Percentiles rank a stretch among this genome's conserved stretches.
These are phyloP conservation scores for Gonioctena quinquepunctata DNA, from an alignment of 1,140 invertebrate genomes.

Conservation along the genomic window DNA sequence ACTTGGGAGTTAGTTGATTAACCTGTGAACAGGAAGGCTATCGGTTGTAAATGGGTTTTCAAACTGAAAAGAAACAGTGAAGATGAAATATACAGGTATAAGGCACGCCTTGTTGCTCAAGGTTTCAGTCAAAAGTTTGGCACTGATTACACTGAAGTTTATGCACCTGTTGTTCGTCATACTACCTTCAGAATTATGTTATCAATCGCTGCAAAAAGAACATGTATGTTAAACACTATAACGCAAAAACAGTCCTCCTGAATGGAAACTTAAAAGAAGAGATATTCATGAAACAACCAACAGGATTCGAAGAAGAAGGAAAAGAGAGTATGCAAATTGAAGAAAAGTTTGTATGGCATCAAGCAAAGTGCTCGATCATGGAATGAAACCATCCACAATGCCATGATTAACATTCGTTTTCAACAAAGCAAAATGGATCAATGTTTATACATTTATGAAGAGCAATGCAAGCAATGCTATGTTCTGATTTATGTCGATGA, in stretches of 20 bases:
- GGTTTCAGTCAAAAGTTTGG: background rate
- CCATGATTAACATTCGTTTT: too few species aligned
- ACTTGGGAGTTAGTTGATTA: too few species aligned
- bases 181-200: constrained; percentile 5
- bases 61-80: background rate
- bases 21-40: background rate
- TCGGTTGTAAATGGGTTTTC: background rate
- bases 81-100: background rate
- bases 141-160: constrained; percentile 5
- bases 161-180: constrained; percentile 13
- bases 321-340: constrained; percentile 13
- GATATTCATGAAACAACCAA: constrained; percentile 22
- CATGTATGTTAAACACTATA: constrained; percentile 1
- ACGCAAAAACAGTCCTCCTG: constrained; percentile 23
- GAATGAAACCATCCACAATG: too few species aligned
- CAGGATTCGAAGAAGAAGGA: constrained; percentile 11
- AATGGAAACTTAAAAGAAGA: constrained; percentile 13
- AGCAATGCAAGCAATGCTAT: too few species aligned
- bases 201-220: constrained; percentile 9
- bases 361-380: background rate
- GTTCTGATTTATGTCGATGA: too few species aligned
- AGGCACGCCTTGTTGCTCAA: background rate
- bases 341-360: constrained; percentile 20
- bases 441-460: too few species aligned
- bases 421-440: too few species aligned